Percentiles rank a stretch among this genome's conserved stretches.
phyloP scores from a whole-genome alignment of 2,888 invertebrate species.

The Thymelicus sylvestris region DNA sequence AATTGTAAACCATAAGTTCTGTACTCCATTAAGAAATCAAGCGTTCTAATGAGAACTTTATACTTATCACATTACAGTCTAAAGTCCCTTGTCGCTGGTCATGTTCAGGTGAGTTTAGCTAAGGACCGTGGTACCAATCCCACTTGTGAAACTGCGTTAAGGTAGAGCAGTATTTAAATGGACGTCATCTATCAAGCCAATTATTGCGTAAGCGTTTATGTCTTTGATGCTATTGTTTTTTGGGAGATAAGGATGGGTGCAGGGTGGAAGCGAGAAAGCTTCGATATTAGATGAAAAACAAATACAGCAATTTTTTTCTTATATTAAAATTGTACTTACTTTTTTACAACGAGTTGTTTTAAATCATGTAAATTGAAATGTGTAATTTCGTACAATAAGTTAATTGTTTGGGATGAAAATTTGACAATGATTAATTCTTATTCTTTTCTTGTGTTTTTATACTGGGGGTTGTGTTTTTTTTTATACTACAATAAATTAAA shows the following conservation, averaged over 20 bases:
- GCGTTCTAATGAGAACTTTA: constrained; percentile 4
- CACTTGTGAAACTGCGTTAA: constrained; percentile 62
- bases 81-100: neutral
- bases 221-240: constrained; percentile 53
- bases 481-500: no score
- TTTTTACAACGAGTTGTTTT: no score
- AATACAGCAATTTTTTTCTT: no score
- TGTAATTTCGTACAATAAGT: no score
- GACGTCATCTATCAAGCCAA: constrained; percentile 62
- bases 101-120: constrained; percentile 17
- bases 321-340: no score
- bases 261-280: neutral
- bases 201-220: constrained; percentile 51
- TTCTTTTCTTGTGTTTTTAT: no score
- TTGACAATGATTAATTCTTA: no score
- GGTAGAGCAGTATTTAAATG: constrained; percentile 57
- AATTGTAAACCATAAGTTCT: constrained; percentile 30
- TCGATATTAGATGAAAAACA: no score
- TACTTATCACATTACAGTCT: neutral
- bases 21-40: neutral
- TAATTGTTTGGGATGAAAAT: no score
- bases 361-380: no score
- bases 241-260: constrained; percentile 29
- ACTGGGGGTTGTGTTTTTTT: no score
- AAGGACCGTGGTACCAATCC: constrained; percentile 44